phyloP scores from a whole-genome alignment of 2,888 invertebrate genomes.

The Gymnocheta viridis region DNA sequence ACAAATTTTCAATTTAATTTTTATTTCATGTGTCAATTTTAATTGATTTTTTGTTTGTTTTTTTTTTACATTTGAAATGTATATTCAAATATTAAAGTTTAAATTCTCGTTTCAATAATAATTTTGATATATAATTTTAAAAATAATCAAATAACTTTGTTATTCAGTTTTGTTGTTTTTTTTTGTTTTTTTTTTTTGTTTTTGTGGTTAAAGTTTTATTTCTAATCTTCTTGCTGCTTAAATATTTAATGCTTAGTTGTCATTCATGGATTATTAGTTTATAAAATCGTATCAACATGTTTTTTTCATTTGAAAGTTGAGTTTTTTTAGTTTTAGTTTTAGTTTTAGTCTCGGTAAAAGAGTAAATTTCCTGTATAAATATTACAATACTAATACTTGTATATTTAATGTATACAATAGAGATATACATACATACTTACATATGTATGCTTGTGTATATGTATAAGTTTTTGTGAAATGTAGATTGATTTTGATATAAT shows the following conservation, averaged over 20 bases:
- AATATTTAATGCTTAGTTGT: slow-evolving; percentile 8
- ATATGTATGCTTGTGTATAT: neutral
- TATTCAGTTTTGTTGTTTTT: slow-evolving; percentile 19
- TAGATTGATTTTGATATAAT: neutral
- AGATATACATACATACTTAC: too few relatives aligned
- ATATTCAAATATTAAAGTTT: slow-evolving; percentile 49
- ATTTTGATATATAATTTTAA: slow-evolving; percentile 22
- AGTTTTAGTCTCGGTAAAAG: neutral
- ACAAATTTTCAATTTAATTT: neutral
- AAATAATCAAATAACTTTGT: slow-evolving; percentile 47
- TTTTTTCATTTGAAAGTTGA: neutral
- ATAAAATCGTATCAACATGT: neutral
- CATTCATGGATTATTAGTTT: neutral
- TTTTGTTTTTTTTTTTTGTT: neutral
- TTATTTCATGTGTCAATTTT: slow-evolving; percentile 20
- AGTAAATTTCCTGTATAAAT: slow-evolving; percentile 14
- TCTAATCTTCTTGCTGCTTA: neutral
- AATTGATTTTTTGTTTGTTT: slow-evolving; percentile 28
- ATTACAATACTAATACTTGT: neutral
- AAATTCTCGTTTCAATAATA: slow-evolving; percentile 30
- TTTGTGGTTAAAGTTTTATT: neutral
- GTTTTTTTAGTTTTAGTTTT: neutral
- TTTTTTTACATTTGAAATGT: slow-evolving; percentile 63
- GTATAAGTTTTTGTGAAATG: neutral
- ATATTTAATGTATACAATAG: neutral